These are phyloP conservation scores for Chionodraco myersi DNA, from an alignment of 2,113 vertebrate genomes.

Conservation along the genomic window DNA sequence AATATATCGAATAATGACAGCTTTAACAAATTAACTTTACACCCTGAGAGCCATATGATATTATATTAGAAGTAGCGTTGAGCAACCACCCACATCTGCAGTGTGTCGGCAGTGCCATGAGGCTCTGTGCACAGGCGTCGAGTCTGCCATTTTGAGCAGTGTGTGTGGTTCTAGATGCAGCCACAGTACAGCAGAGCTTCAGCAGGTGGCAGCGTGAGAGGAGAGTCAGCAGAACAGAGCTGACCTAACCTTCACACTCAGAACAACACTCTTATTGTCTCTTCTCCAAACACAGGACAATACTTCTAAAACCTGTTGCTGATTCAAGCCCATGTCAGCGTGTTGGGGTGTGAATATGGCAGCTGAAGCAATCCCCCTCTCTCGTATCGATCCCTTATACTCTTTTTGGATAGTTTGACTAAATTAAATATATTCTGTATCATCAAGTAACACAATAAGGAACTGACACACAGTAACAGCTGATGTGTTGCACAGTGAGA, in stretches of 20 bases:
- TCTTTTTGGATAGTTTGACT: background rate
- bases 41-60: background rate
- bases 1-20: background rate
- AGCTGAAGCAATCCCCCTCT: background rate
- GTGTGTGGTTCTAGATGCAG: slow-evolving; percentile 38
- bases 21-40: slow-evolving; percentile 29
- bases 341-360: background rate
- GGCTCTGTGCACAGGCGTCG: slow-evolving; percentile 35
- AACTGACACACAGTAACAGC: slow-evolving; percentile 22
- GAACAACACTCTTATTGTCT: slow-evolving; percentile 36
- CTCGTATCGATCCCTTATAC: background rate
- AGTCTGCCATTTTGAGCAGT: slow-evolving; percentile 75
- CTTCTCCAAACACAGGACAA: slow-evolving; percentile 12
- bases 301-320: slow-evolving; percentile 15
- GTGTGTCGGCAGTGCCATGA: slow-evolving; percentile 56
- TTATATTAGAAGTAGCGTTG: slow-evolving; percentile 41
- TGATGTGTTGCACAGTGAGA: slow-evolving; percentile 25
- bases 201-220: slow-evolving; percentile 76
- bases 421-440: background rate
- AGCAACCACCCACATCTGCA: slow-evolving; percentile 58
- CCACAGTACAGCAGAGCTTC: slow-evolving; percentile 61
- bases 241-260: slow-evolving; percentile 29
- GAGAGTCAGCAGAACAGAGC: slow-evolving; percentile 42
- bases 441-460: background rate
- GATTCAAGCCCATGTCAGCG: background rate